A percentile compares a stretch with the other conserved stretches of the same genome.
Evolutionary conservation across 2,888 invertebrate species (phyloP).

Genomic region (Meghimatium bilineatum): DNA sequence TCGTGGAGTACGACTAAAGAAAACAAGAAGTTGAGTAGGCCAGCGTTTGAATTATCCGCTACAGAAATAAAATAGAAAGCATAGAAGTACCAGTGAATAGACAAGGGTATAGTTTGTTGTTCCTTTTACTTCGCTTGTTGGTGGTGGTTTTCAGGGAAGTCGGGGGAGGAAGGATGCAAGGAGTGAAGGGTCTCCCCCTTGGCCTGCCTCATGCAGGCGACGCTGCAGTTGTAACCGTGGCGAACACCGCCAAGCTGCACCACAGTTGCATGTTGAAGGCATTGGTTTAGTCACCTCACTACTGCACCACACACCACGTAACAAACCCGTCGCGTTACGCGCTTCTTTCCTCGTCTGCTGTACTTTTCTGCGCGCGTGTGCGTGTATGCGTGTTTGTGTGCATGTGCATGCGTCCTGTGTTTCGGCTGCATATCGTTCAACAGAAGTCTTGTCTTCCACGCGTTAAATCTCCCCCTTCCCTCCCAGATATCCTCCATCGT

Average conservation of each 20-base stretch:
- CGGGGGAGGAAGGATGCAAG: background rate
- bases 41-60: background rate
- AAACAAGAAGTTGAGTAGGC: background rate
- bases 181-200: background rate
- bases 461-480: background rate
- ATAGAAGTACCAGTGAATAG: background rate
- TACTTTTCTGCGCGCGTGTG: background rate
- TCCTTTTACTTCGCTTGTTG: background rate
- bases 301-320: slow-evolving; percentile 15
- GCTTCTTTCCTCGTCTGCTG: background rate
- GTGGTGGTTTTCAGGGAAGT: background rate
- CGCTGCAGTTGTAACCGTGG: slow-evolving; percentile 13
- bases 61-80: background rate
- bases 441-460: background rate
- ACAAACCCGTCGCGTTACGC: slow-evolving; percentile 14
- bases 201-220: slow-evolving; percentile 22
- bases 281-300: slow-evolving; percentile 17
- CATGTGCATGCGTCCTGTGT: background rate
- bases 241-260: slow-evolving; percentile 1
- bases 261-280: slow-evolving; percentile 24
- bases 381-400: background rate
- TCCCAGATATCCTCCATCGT: background rate
- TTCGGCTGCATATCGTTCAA: slow-evolving; percentile 16
- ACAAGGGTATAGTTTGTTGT: background rate
- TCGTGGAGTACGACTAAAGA: background rate